phyloP scores from a whole-genome alignment of 2,797 vertebrate species.

The Rhodeus uyekii region DNA sequence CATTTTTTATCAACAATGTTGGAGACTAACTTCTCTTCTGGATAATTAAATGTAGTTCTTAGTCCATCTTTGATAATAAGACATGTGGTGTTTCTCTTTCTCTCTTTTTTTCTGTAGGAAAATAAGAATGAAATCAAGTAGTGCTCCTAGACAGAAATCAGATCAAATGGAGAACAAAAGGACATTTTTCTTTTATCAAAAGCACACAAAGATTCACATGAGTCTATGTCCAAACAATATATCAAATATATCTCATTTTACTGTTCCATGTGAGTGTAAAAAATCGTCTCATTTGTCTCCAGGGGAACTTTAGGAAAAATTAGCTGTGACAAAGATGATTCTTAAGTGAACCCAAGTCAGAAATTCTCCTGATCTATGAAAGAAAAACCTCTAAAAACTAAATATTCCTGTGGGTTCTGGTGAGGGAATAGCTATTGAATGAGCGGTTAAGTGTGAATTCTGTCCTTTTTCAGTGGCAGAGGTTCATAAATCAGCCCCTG shows the following conservation, averaged over 20 bases:
- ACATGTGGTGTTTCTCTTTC: neutral
- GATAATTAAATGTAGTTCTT: neutral
- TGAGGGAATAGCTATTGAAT: conserved; percentile 12
- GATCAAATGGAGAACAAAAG: no score
- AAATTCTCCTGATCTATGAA: neutral
- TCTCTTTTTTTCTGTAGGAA: neutral
- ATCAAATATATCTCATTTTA: neutral
- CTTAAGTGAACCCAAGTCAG: neutral
- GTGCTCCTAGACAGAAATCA: neutral
- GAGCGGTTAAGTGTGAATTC: conserved; percentile 7
- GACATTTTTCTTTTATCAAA: no score
- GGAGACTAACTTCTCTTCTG: neutral
- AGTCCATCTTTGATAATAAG: neutral
- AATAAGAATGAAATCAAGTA: neutral
- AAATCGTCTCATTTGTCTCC: neutral
- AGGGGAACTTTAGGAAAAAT: neutral
- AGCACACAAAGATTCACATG: no score
- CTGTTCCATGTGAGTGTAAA: neutral
- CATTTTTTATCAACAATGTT: neutral
- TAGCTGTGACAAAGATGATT: neutral
- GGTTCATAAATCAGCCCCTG: conserved; percentile 44
- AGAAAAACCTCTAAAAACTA: neutral
- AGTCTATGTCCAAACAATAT: no score
- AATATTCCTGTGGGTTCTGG: neutral
- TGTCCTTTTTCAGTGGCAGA: conserved; percentile 14